phyloP scores from a whole-genome alignment of 2,888 invertebrate genomes.

The Drosophila meridionalis region DNA sequence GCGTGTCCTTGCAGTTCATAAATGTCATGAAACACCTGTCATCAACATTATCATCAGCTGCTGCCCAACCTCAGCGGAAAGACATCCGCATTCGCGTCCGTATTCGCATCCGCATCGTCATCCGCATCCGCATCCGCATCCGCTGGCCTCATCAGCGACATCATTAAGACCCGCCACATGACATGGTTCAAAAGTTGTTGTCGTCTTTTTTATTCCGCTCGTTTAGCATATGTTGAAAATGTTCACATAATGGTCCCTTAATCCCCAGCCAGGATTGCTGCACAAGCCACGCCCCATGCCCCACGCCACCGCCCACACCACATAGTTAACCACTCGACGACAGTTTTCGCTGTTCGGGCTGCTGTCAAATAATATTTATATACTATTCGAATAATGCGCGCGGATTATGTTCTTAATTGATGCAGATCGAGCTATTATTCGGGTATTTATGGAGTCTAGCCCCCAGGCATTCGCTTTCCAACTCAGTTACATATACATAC shows the following conservation, averaged over 20 bases:
- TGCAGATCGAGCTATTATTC: conserved; percentile 68
- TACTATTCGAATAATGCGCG: conserved; percentile 67
- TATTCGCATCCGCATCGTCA: conserved; percentile 4
- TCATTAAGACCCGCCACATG: conserved; percentile 57
- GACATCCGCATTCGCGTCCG: conserved; percentile 16
- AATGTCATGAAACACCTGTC: conserved; percentile 61
- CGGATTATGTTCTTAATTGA: conserved; percentile 77
- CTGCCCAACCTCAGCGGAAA: conserved; percentile 1
- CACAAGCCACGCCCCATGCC: background rate
- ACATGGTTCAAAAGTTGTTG: conserved; percentile 33
- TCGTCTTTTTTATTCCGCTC: conserved; percentile 29
- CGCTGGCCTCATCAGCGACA: conserved; percentile 38
- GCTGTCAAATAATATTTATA: conserved; percentile 72
- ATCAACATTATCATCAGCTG: conserved; percentile 36
- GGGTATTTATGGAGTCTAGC: background rate
- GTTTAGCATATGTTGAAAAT: conserved; percentile 65
- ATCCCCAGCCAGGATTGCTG: conserved; percentile 41
- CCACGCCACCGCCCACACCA: background rate
- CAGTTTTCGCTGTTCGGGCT: conserved; percentile 47
- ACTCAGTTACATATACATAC: background rate
- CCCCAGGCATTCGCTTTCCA: background rate
- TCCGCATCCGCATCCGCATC: conserved; percentile 17
- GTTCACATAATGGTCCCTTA: conserved; percentile 56
- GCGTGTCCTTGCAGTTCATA: conserved; percentile 39
- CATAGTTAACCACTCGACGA: conserved; percentile 47